These are phyloP conservation scores for Ormyrus rosae DNA, from an alignment of 2,888 invertebrate genomes.

Conservation along the genomic window DNA sequence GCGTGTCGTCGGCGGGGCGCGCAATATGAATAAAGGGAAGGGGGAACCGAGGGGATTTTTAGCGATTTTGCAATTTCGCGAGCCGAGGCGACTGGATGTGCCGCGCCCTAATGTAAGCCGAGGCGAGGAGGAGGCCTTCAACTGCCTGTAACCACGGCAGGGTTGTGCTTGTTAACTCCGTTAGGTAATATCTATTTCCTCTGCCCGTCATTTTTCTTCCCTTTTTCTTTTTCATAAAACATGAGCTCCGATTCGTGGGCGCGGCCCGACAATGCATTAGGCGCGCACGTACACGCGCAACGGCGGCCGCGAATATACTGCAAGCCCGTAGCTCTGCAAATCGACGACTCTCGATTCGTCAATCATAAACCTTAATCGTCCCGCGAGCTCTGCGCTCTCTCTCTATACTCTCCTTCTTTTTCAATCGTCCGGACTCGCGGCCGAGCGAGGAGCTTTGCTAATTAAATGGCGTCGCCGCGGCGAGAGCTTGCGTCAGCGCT, in stretches of 20 bases:
- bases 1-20: slow-evolving; percentile 9
- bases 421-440: slow-evolving; percentile 25
- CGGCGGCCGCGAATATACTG: slow-evolving; percentile 17
- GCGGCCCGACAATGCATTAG: slow-evolving; percentile 61
- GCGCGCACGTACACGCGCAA: slow-evolving; percentile 40
- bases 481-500: slow-evolving; percentile 52
- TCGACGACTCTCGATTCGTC: slow-evolving; percentile 49
- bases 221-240: slow-evolving; percentile 45
- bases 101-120: slow-evolving; percentile 66
- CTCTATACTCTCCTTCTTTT: slow-evolving; percentile 3
- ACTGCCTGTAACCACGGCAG: slow-evolving; percentile 61
- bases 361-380: slow-evolving; percentile 55
- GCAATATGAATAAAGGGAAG: slow-evolving; percentile 27
- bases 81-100: slow-evolving; percentile 60
- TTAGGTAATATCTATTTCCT: slow-evolving; percentile 74
- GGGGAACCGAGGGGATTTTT: slow-evolving; percentile 56
- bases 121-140: slow-evolving; percentile 48
- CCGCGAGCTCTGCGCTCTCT: slow-evolving; percentile 30
- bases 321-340: background rate
- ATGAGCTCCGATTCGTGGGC: slow-evolving; percentile 59
- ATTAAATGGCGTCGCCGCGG: slow-evolving; percentile 53
- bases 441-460: slow-evolving; percentile 47
- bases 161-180: slow-evolving; percentile 64
- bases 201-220: slow-evolving; percentile 67
- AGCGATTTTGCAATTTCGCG: slow-evolving; percentile 67